phyloP scores from a whole-genome alignment of 2,888 invertebrate genomes.

The Rhogogaster chlorosoma region DNA sequence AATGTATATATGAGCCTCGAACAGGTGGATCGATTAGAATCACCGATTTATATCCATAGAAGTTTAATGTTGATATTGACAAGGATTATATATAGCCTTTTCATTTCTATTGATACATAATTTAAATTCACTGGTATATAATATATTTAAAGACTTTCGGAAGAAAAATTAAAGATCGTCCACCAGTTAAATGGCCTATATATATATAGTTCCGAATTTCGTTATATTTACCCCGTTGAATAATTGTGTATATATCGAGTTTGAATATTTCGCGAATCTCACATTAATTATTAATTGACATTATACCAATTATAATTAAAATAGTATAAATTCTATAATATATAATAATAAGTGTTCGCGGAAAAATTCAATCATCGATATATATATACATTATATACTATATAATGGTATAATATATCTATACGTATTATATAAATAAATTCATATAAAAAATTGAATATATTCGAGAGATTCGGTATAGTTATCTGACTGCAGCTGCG shows the following conservation, averaged over 20 bases:
- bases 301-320: neutral
- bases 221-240: neutral
- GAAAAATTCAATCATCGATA: neutral
- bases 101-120: neutral
- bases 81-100: neutral
- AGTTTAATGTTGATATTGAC: too few relatives aligned
- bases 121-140: neutral
- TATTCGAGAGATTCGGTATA: neutral
- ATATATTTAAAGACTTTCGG: neutral
- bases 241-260: neutral
- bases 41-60: neutral
- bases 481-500: neutral
- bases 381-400: constrained; percentile 29
- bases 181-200: neutral
- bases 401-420: neutral
- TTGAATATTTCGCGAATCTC: neutral
- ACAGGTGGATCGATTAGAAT: neutral
- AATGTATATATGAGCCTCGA: neutral
- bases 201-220: neutral
- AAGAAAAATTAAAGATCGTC: neutral
- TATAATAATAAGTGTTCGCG: neutral
- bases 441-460: neutral
- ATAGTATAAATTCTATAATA: too few relatives aligned
- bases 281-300: neutral
- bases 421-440: neutral